A percentile compares a stretch with the other conserved stretches of the same genome.
Evolutionary conservation across 2,888 invertebrate species (phyloP).

Genomic region (Cactoblastis cactorum): DNA sequence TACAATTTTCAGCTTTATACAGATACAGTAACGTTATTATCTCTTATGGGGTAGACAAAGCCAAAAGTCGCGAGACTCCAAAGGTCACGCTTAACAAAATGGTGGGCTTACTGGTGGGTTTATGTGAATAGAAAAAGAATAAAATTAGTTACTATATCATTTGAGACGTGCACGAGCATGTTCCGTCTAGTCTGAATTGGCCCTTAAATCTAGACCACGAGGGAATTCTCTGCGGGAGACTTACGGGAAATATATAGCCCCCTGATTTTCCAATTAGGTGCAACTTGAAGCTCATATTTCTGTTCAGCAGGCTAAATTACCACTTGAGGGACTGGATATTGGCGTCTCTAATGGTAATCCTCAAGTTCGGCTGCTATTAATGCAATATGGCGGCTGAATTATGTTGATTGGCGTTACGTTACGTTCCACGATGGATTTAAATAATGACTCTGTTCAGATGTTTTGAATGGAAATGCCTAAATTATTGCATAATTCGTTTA

Average conservation of each 20-base stretch:
- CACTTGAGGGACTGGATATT: slow-evolving; percentile 29
- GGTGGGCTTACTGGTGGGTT: no score
- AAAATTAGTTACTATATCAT: no score
- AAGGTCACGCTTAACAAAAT: no score
- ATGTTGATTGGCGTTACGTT: slow-evolving; percentile 7
- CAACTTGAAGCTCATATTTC: slow-evolving; percentile 60
- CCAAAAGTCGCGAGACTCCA: no score
- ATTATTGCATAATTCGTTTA: background rate
- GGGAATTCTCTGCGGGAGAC: slow-evolving; percentile 31
- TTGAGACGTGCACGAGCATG: no score
- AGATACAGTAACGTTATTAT: no score
- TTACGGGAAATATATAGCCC: slow-evolving; percentile 53
- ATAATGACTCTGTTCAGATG: slow-evolving; percentile 4
- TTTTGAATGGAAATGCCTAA: background rate
- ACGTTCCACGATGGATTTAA: background rate
- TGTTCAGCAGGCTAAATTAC: slow-evolving; percentile 44
- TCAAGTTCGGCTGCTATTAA: slow-evolving; percentile 11
- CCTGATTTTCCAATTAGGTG: slow-evolving; percentile 69
- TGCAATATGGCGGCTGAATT: slow-evolving; percentile 10
- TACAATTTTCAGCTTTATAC: no score
- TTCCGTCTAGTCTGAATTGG: no score
- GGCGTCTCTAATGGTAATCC: slow-evolving; percentile 6
- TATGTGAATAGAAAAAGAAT: no score
- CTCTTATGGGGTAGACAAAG: no score
- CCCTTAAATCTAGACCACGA: slow-evolving; percentile 12